Conservation (phyloP, 2,888 invertebrate genomes). For the Laothoe populi region DNA sequence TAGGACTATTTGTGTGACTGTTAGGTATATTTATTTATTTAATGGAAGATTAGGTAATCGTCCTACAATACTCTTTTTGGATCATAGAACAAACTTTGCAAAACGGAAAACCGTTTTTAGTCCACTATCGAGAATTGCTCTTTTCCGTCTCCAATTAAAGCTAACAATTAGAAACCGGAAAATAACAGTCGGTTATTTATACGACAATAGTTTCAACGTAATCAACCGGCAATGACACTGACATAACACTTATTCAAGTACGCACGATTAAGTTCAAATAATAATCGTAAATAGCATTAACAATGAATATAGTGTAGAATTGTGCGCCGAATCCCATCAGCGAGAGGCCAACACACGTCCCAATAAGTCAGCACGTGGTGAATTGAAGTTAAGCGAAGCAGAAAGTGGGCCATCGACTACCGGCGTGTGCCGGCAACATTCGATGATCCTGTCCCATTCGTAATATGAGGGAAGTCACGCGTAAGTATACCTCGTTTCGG, state of each 20-base stretch:
- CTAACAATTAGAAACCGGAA: conserved; percentile 13
- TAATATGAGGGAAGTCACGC: conserved; percentile 35
- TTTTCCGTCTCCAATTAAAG: conserved; percentile 17
- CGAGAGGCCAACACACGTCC: conserved; percentile 24
- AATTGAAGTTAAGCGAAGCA: conserved; percentile 28
- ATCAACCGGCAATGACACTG: conserved; percentile 9
- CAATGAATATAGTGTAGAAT: conserved; percentile 18
- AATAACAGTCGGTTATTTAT: conserved; percentile 5
- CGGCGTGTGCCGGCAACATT: conserved; percentile 29
- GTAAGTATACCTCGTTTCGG: conserved; percentile 40
- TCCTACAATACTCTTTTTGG: not conserved
- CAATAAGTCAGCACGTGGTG: conserved; percentile 27
- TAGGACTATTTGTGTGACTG: too few species aligned
- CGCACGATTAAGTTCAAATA: conserved; percentile 15
- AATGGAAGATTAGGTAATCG: too few species aligned
- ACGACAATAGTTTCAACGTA: conserved; percentile 6
- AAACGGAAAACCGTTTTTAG: conserved; percentile 1
- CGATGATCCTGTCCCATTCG: conserved; percentile 24
- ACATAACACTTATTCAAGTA: conserved; percentile 12
- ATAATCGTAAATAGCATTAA: conserved; percentile 8
- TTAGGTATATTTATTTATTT: too few species aligned
- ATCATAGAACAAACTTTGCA: not conserved
- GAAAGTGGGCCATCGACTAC: conserved; percentile 30
- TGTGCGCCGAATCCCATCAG: conserved; percentile 3
- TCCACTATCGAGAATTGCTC: conserved; percentile 5